These are phyloP conservation scores for Alentia gelatinosa DNA, from an alignment of 2,888 invertebrate genomes.

Conservation along the genomic window DNA sequence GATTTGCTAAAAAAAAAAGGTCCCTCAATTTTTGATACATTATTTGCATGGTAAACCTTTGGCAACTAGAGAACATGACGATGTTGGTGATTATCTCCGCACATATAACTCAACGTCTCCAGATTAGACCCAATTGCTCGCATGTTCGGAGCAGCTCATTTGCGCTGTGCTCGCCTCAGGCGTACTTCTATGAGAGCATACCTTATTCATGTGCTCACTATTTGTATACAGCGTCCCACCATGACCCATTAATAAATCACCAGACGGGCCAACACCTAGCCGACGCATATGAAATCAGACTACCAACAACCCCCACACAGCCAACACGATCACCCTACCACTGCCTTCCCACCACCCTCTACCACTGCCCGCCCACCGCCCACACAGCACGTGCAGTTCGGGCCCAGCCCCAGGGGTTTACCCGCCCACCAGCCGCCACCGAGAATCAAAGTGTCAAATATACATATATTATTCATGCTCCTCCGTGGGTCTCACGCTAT, in stretches of 20 bases:
- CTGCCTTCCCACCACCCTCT: background rate
- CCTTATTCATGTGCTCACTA: conserved; percentile 1
- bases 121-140: too few species aligned
- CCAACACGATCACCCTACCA: background rate
- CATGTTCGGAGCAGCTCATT: too few species aligned
- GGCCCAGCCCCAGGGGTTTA: background rate
- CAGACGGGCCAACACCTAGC: background rate
- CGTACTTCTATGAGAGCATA: background rate
- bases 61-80: too few species aligned
- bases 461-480: background rate
- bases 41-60: too few species aligned
- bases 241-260: background rate
- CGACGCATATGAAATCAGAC: too few species aligned
- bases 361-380: background rate
- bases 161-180: background rate
- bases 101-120: too few species aligned
- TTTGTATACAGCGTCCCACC: conserved; percentile 11
- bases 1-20: too few species aligned
- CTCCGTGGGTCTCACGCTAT: background rate
- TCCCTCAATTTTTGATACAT: too few species aligned
- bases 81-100: too few species aligned
- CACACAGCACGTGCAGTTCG: background rate
- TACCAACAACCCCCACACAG: too few species aligned
- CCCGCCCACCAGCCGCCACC: background rate
- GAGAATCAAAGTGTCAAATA: background rate